These are phyloP conservation scores for Candidula unifasciata DNA, from an alignment of 2,888 invertebrate species.

Conservation along the genomic window DNA sequence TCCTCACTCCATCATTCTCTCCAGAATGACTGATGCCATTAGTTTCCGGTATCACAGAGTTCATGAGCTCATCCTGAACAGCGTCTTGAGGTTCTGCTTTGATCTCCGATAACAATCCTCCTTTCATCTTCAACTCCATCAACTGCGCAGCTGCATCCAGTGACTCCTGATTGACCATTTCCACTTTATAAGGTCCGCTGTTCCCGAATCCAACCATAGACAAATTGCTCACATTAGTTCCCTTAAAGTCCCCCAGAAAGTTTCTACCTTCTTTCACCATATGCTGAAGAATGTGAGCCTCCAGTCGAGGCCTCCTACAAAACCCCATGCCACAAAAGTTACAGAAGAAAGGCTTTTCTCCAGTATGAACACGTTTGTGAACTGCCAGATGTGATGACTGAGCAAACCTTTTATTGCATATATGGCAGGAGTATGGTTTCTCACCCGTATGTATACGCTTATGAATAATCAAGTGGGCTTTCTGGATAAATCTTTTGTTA, in stretches of 20 bases:
- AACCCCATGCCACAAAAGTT: constrained; percentile 63
- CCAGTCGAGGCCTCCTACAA: constrained; percentile 61
- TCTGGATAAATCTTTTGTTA: constrained; percentile 63
- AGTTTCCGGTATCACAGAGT: not conserved
- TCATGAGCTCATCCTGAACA: not conserved
- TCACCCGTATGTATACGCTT: constrained; percentile 63
- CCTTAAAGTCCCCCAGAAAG: constrained; percentile 24
- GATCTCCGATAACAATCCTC: constrained; percentile 1
- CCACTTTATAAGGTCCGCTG: not conserved
- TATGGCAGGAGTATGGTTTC: constrained; percentile 64
- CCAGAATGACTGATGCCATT: not conserved
- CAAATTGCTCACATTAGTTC: constrained; percentile 28
- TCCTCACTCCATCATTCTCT: constrained; percentile 29
- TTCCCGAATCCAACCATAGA: constrained; percentile 34
- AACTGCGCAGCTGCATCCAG: constrained; percentile 43
- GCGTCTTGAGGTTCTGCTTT: constrained; percentile 35
- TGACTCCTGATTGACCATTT: constrained; percentile 34
- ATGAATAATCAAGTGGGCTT: constrained; percentile 64
- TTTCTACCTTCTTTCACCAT: constrained; percentile 46
- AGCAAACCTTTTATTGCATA: constrained; percentile 65
- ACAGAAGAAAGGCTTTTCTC: constrained; percentile 64
- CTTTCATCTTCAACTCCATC: constrained; percentile 44
- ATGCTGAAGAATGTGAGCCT: constrained; percentile 60
- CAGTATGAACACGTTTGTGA: constrained; percentile 63
- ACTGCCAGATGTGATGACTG: constrained; percentile 65